Evolutionary conservation across 2,888 invertebrate species (phyloP), one percentile per base, ranked within the genome.

Genomic region (Leptura quadrifasciata): DNA sequence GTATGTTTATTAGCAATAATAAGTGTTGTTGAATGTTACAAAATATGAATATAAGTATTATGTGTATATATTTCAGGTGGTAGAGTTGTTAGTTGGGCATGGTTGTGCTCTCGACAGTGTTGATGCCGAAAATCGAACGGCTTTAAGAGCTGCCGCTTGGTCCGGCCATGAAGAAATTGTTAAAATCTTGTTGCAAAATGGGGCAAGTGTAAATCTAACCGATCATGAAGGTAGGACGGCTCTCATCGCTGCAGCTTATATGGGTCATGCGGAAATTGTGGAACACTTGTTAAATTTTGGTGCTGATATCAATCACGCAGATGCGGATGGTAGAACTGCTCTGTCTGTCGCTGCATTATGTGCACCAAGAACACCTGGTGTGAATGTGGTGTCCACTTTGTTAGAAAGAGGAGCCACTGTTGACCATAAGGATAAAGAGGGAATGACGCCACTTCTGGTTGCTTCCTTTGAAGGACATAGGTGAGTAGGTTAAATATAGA

Each of bases 171-270:
- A 95, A 83, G 94, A 95, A 81, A 95, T 96, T 61, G 94, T 96
- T 0, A 92, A 93, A 80, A 93, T 94, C 5, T 91, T 96, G 17
- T 90, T 96, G 60, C 93, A 94, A 74, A 93, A 95, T 67, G 95
- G 95, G 0, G 96, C 96, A 0, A 93, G 92, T 83, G 94, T 95
- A 0, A 96, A 96, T 88, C 92, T 94, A 21, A 95, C 96, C 2
- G 98, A 98, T 89, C 94, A 95, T 35, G 97, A 97, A 87, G 96
- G 89, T 75, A 92, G 98, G 80, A 98, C 98, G 0, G 97, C 98
- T 0, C 91, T 98, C 58, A 95, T 98, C 80, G 98, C 98, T 0
- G 97, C 98, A 18, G 97, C 98, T 0, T 98, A 98, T 89, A 98
- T 98, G 98, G 97, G 97, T 0, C 97, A 97, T 89, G 94, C 94